These are phyloP conservation scores for Ceyx margarethae DNA, from an alignment of 2,113 vertebrate genomes.

Conservation along the genomic window DNA sequence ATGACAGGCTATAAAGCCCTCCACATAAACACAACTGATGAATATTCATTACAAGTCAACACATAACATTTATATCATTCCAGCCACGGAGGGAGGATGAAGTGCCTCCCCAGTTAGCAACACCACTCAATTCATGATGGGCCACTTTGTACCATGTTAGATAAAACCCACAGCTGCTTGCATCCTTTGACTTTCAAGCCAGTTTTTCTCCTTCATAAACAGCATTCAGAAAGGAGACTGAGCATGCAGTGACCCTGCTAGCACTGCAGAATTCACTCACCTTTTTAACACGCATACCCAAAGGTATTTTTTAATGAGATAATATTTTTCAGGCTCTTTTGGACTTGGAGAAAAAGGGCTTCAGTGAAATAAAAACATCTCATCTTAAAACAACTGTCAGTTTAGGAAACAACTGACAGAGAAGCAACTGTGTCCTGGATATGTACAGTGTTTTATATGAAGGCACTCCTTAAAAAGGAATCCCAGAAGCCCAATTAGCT, in stretches of 20 bases:
- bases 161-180: not conserved
- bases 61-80: not conserved
- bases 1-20: not conserved
- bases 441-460: not conserved
- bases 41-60: conserved; percentile 39
- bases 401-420: conserved; percentile 35
- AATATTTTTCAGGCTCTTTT: conserved; percentile 13
- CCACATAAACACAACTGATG: not conserved
- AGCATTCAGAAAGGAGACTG: not conserved
- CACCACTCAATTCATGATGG: not conserved
- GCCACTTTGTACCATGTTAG: not conserved
- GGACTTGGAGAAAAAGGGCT: not conserved
- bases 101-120: conserved; percentile 19
- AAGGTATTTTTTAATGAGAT: not conserved
- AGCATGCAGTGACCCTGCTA: not conserved
- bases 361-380: conserved; percentile 34
- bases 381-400: conserved; percentile 48
- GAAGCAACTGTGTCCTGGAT: not conserved
- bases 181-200: conserved; percentile 29
- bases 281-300: not conserved
- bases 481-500: conserved; percentile 43
- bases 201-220: not conserved
- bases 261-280: not conserved
- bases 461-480: conserved; percentile 2
- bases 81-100: conserved; percentile 26